Base-by-base conservation (phyloP, 1,140 invertebrate species). In the Condylostylus longicornis region DNA sequence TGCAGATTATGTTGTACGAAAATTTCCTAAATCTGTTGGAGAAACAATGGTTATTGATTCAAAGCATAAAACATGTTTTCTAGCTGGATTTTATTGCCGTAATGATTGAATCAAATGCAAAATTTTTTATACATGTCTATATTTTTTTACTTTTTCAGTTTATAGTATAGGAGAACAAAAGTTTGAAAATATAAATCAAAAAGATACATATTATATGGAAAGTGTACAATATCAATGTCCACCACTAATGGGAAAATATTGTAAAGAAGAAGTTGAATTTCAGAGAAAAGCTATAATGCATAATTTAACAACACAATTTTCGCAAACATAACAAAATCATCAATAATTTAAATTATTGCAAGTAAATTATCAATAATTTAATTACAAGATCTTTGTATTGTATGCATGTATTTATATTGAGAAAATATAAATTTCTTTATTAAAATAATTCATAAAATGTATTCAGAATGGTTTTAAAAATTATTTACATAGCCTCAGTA, bases 151-250 rank as follows among this genome's bases (percentile, higher is more conserved):
- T 31, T 31, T 6, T 10, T 7, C 8, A 31, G 7, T 39, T 35
- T 37, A 37, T 4, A 34, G 14, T 25, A 35, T 28, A 25, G 18
- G 5, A 34, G n/a, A n/a, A n/a, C n/a, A n/a, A n/a, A n/a, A n/a
- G n/a, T n/a, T n/a, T n/a, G n/a, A n/a, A n/a, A n/a, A n/a, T n/a
- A n/a, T n/a, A n/a, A n/a, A n/a, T n/a, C n/a, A n/a, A n/a, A 27
- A 56, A 5, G 65, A 70, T 35, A 71, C 74, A 1, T 58, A 60
- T 18, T 71, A 71, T 44, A 53, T 56, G 21, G 76, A 80, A 58
- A 64, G 54, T 6, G 64, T 79, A 14, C 47, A 64, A 17, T 79
- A 74, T 47, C 67, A 78, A 49, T 79, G 76, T 43, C 74, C 75
- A 2, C 55, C 67, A 8, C 38, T 70, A 0, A 54, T 78, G 25